phyloP scores from a whole-genome alignment of 2,113 vertebrate species.

The Leiothrix lutea region DNA sequence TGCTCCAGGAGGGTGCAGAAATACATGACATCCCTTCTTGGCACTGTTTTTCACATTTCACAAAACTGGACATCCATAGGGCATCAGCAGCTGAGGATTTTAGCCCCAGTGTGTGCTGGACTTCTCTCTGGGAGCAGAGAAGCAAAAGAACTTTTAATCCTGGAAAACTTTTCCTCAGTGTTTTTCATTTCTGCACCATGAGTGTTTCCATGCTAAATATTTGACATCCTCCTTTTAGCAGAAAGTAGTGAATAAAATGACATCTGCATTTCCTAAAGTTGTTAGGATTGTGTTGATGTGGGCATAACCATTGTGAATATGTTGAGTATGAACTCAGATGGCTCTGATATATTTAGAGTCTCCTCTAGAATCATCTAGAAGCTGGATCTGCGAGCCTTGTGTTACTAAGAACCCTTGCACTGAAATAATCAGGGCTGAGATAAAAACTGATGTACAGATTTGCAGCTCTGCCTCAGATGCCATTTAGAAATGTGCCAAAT shows the following conservation, averaged over 20 bases:
- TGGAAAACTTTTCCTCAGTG: neutral
- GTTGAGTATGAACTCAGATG: neutral
- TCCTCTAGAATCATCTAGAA: neutral
- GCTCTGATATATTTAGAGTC: neutral
- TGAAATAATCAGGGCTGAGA: neutral
- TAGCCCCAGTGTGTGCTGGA: neutral
- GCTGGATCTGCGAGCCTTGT: neutral
- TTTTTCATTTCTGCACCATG: neutral
- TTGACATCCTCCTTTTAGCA: neutral
- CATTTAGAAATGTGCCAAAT: constrained; percentile 59
- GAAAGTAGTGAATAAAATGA: neutral
- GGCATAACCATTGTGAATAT: neutral
- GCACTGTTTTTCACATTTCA: neutral
- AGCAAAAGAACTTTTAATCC: neutral
- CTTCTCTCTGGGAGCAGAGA: neutral
- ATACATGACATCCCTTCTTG: neutral
- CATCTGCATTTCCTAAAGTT: neutral
- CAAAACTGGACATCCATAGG: rapidly evolving
- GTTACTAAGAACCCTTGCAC: neutral
- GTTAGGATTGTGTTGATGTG: neutral
- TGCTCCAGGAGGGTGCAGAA: neutral
- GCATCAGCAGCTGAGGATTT: neutral
- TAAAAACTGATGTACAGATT: neutral
- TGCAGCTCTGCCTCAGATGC: constrained; percentile 22
- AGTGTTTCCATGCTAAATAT: neutral